Percentiles rank a stretch among this genome's conserved stretches.
These are phyloP conservation scores for Fregetta grallaria DNA, from an alignment of 2,113 vertebrate species.

Conservation along the genomic window DNA sequence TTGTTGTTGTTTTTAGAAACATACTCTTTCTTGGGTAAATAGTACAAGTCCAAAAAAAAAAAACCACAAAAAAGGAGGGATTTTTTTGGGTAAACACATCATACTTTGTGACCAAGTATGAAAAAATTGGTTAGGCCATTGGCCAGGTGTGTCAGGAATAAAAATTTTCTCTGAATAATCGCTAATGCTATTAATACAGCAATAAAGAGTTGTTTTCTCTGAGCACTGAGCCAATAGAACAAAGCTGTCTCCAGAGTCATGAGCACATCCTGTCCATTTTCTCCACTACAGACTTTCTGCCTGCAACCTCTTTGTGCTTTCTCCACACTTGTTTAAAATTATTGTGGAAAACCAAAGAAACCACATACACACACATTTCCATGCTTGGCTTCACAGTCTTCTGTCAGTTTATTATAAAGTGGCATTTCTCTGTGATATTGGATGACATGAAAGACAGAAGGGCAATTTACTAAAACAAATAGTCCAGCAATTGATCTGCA, in stretches of 20 bases:
- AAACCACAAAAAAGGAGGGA: not conserved
- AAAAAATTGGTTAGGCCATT: not conserved
- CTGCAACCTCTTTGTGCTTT: not conserved
- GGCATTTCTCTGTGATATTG: not conserved
- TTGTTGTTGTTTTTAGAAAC: not conserved
- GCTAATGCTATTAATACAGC: not conserved
- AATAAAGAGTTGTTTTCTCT: not conserved
- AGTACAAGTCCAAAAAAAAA: not conserved
- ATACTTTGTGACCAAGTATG: not conserved
- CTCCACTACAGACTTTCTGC: not conserved
- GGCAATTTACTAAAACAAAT: constrained; percentile 21
- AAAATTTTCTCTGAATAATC: not conserved
- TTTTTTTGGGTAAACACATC: not conserved
- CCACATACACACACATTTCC: not conserved
- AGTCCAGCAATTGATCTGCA: not conserved
- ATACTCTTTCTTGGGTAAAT: not conserved
- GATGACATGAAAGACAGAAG: not conserved
- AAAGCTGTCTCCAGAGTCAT: not conserved
- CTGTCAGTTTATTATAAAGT: not conserved
- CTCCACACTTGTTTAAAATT: not conserved
- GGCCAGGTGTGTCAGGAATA: not conserved
- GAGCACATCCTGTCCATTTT: not conserved
- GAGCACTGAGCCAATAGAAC: not conserved
- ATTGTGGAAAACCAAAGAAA: not conserved
- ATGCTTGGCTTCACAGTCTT: not conserved